Evolutionary conservation across 2,113 vertebrate species (phyloP).

Genomic region (Gallinago media): DNA sequence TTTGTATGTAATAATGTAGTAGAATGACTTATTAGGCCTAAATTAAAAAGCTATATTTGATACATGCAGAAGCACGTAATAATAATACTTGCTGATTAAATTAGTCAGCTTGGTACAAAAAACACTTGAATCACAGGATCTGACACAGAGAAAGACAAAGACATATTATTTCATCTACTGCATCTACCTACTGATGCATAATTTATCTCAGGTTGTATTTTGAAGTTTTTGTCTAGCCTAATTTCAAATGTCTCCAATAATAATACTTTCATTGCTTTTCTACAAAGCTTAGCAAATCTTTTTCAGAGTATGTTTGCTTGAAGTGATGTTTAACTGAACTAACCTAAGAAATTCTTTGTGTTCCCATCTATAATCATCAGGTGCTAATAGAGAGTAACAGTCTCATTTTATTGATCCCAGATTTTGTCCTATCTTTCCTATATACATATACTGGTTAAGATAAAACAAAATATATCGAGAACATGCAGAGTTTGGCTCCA

Average conservation of each 20-base stretch:
- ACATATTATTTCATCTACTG: not conserved
- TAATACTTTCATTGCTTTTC: not conserved
- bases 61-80: conserved; percentile 12
- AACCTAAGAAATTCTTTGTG: not conserved
- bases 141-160: not conserved
- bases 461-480: not conserved
- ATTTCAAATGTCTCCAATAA: not conserved
- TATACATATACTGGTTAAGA: not conserved
- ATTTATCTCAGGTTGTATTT: not conserved
- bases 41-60: conserved; percentile 49
- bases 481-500: not conserved
- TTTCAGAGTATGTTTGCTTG: not conserved
- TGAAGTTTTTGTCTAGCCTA: not conserved
- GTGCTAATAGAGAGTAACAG: not conserved
- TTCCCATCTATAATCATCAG: not conserved
- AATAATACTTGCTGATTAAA: conserved; percentile 35
- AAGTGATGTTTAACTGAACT: not conserved
- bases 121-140: not conserved
- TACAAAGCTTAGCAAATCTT: not conserved
- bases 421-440: not conserved
- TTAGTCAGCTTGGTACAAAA: not conserved
- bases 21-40: conserved; percentile 42
- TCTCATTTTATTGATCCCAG: fast-evolving
- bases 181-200: not conserved
- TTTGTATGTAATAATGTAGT: conserved; percentile 60